Evolutionary conservation across 2,888 invertebrate species (phyloP).

Genomic region (Dendrolimus pini): DNA sequence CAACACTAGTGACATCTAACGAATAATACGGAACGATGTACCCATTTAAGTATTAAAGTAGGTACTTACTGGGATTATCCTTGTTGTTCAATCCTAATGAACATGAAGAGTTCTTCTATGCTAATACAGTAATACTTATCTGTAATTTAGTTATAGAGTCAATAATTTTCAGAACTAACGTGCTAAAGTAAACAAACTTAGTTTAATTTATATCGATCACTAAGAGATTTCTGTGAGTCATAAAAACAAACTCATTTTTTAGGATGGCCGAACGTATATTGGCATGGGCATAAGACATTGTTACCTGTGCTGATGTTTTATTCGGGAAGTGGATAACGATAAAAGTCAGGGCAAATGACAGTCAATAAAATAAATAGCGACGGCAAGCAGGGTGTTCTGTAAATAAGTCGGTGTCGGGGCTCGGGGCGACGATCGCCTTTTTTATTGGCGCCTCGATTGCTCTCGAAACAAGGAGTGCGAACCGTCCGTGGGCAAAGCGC

Average conservation of each 20-base stretch:
- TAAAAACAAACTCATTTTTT: not conserved
- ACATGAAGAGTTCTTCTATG: too few relatives aligned
- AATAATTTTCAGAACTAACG: too few relatives aligned
- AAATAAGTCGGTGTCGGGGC: conserved; percentile 68
- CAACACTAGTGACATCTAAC: too few relatives aligned
- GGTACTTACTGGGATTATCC: too few relatives aligned
- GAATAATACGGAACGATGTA: too few relatives aligned
- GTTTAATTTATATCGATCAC: not conserved
- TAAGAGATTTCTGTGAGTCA: not conserved
- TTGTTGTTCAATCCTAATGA: too few relatives aligned
- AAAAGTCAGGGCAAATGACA: conserved; percentile 74
- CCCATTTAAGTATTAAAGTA: too few relatives aligned
- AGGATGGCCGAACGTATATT: conserved; percentile 4
- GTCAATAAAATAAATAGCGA: conserved; percentile 77
- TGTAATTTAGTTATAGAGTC: too few relatives aligned
- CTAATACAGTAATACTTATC: too few relatives aligned
- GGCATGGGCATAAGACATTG: conserved; percentile 20
- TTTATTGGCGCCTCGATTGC: conserved; percentile 77
- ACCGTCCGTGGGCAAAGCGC: conserved; percentile 22
- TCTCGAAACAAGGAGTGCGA: conserved; percentile 72
- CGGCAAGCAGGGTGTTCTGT: conserved; percentile 69
- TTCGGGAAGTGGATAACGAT: conserved; percentile 68
- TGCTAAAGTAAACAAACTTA: too few relatives aligned
- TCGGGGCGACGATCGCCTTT: conserved; percentile 74
- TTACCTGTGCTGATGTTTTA: conserved; percentile 65